These are phyloP conservation scores for Crax fasciolata DNA, from an alignment of 2,797 vertebrate genomes.

Conservation along the genomic window DNA sequence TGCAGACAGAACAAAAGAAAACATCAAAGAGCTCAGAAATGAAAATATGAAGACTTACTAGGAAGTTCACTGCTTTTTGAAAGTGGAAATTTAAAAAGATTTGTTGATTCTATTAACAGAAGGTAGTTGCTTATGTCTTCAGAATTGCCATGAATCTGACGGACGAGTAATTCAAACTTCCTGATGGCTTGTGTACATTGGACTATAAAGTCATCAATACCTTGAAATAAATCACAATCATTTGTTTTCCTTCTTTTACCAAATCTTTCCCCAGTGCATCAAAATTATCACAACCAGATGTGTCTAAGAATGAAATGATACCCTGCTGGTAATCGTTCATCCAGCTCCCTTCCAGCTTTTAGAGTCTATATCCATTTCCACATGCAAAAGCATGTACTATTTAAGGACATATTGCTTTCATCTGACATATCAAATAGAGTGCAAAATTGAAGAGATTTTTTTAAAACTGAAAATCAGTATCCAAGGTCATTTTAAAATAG, in stretches of 20 bases:
- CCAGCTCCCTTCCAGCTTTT: neutral
- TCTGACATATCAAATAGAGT: neutral
- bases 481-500: neutral
- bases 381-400: neutral
- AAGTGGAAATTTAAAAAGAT: slow-evolving; percentile 88
- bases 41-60: slow-evolving; percentile 80
- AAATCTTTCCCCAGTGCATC: neutral
- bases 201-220: slow-evolving; percentile 88
- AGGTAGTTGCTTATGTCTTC: slow-evolving; percentile 88
- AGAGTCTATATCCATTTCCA: neutral
- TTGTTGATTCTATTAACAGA: slow-evolving; percentile 84
- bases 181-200: slow-evolving; percentile 82
- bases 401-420: neutral
- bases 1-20: neutral
- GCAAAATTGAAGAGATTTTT: neutral
- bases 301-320: neutral
- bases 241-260: neutral
- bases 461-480: neutral
- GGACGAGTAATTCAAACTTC: slow-evolving; percentile 90
- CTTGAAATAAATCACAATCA: slow-evolving; percentile 77
- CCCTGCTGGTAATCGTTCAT: neutral
- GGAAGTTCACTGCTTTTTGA: slow-evolving; percentile 81
- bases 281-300: neutral
- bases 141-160: slow-evolving; percentile 89
- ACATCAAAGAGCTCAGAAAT: neutral